Conservation (phyloP, 2,888 invertebrate genomes). For the Amphimallon solstitiale region DNA sequence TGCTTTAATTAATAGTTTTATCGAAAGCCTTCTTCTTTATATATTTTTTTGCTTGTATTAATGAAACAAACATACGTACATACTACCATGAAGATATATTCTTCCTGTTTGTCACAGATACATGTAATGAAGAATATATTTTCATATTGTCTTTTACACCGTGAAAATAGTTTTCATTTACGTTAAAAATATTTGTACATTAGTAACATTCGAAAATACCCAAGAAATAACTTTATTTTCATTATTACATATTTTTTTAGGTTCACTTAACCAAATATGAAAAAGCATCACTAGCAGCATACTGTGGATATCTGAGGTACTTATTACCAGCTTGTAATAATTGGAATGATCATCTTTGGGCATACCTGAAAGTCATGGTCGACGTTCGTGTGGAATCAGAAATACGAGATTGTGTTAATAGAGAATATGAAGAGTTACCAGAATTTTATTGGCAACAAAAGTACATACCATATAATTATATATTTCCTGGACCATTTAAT, state of each 20-base stretch:
- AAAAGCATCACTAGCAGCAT: constrained; percentile 78
- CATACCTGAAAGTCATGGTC: constrained; percentile 82
- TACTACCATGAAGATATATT: too few relatives aligned
- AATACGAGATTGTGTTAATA: constrained; percentile 70
- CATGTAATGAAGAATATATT: too few relatives aligned
- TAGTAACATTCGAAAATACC: too few relatives aligned
- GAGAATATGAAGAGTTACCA: constrained; percentile 68
- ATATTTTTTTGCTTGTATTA: too few relatives aligned
- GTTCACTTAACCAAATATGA: constrained; percentile 68
- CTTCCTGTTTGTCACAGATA: too few relatives aligned
- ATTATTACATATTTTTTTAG: constrained; percentile 53
- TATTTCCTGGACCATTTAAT: neutral
- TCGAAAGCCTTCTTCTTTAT: too few relatives aligned
- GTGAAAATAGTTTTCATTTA: too few relatives aligned
- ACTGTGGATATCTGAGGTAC: constrained; percentile 85
- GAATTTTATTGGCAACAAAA: constrained; percentile 75
- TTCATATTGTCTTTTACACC: too few relatives aligned
- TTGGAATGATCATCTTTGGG: constrained; percentile 94
- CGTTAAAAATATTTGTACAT: too few relatives aligned
- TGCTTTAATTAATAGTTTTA: too few relatives aligned
- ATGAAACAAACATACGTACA: too few relatives aligned
- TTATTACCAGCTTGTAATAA: constrained; percentile 80
- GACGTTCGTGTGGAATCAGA: constrained; percentile 87
- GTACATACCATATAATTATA: constrained; percentile 49
- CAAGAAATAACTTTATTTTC: too few relatives aligned